These are phyloP conservation scores for Mesoclemmys tuberculata DNA, from an alignment of 2,113 vertebrate genomes.

Conservation along the genomic window DNA sequence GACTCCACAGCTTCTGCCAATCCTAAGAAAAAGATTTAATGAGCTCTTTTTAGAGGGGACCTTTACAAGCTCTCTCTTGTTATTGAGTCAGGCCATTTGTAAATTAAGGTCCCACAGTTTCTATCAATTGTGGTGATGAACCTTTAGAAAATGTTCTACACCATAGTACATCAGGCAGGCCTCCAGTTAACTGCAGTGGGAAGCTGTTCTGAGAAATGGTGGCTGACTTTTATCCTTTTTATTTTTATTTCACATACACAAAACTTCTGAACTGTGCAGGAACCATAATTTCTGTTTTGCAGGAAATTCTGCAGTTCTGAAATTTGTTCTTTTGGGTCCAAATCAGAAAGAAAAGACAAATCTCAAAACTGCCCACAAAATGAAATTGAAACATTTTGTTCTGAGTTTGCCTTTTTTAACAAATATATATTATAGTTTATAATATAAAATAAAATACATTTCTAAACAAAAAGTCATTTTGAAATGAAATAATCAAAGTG, in stretches of 20 bases:
- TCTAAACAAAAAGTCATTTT: neutral
- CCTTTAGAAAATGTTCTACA: neutral
- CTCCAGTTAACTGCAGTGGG: no score
- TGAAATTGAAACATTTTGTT: neutral
- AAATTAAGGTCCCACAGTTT: neutral
- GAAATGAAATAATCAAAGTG: neutral
- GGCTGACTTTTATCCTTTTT: neutral
- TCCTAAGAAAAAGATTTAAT: neutral
- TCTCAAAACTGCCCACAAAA: no score
- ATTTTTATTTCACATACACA: neutral
- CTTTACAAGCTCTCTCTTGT: neutral
- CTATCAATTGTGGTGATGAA: neutral
- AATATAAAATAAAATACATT: neutral
- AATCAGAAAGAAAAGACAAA: neutral
- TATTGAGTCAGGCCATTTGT: neutral
- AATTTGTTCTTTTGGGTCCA: neutral
- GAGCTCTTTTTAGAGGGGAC: rapidly evolving
- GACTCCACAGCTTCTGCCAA: no score
- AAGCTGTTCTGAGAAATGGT: neutral
- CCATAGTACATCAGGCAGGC: neutral
- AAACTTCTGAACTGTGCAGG: neutral
- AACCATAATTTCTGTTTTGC: neutral
- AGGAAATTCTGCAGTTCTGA: neutral
- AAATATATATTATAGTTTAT: neutral
- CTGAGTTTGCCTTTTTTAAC: neutral